phyloP scores from a whole-genome alignment of 1,140 invertebrate species.

The Melipona quadrifasciata region DNA sequence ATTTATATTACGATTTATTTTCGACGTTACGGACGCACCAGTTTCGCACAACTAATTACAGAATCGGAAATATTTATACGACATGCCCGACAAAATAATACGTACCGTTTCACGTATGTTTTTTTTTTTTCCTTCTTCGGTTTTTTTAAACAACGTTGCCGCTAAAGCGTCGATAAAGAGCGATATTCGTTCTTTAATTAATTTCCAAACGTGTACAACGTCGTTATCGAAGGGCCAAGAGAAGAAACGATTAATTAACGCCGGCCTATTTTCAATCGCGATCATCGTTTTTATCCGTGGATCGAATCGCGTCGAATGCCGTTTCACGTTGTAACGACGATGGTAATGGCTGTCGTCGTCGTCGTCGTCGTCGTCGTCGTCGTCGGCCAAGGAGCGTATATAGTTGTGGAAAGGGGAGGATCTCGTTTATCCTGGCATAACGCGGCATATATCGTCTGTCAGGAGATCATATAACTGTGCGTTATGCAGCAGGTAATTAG shows the following conservation, averaged over 20 bases:
- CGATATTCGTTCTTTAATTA: not conserved
- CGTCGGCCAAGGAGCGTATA: conserved; percentile 10
- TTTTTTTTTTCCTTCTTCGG: not conserved
- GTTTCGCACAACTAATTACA: not conserved
- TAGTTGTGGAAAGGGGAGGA: conserved; percentile 23
- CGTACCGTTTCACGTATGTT: not conserved
- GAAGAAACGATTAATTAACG: not conserved
- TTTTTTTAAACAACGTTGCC: too few relatives aligned
- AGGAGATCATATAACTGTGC: conserved; percentile 39
- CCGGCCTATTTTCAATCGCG: not conserved
- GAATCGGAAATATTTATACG: not conserved
- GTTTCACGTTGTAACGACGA: conserved; percentile 22
- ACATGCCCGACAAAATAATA: not conserved
- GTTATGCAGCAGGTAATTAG: conserved; percentile 48
- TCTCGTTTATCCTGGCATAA: conserved; percentile 42
- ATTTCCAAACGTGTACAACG: too few relatives aligned
- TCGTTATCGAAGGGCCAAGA: not conserved
- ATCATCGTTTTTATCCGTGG: not conserved
- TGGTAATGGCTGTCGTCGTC: conserved; percentile 12
- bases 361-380: not conserved
- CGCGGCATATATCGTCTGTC: conserved; percentile 46
- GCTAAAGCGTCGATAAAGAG: too few relatives aligned
- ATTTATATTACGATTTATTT: not conserved
- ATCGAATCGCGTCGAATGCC: conserved; percentile 2
- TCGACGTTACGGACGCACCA: not conserved